Evolutionary conservation across 37 sponge, comb jelly and placozoan genomes (phyloP), one percentile per base, ranked within the genome.

Genomic region (Oscarella lobularis): DNA sequence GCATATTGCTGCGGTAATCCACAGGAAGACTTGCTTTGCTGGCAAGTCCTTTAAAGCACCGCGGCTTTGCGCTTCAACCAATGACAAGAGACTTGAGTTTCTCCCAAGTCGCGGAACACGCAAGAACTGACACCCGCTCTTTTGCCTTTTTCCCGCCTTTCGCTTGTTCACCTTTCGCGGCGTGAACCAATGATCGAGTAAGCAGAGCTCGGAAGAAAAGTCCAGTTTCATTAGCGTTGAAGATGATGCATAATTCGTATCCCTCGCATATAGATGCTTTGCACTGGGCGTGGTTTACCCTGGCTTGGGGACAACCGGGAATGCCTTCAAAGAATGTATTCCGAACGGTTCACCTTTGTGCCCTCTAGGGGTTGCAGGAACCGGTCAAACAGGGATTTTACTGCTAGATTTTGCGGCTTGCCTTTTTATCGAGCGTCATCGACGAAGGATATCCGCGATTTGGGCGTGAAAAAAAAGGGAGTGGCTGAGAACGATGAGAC

Each of bases 151-250:
- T 79, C 35, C 80, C 39, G 3, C 73, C 39, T 37, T 68, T 67
- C 6, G 65, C 65, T 31, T 72, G 9, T 2, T 33, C 66, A 30
- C 74, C 74, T 80, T 40, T 40, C 3, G 74, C 81, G n/a, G n/a
- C n/a, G n/a, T n/a, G n/a, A 41, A 41, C 65, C 40, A 80, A n/a
- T 40, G 81, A 80, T 27, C 38, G 3, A 9, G 35, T 75, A 74
- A 67, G 81, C 37, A 80, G 67, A 75, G 81, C 74, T 5, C 81
- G 33, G 70, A 38, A 75, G 66, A 80, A 80, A 30, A 80, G 65
- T 9, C 81, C 81, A 2, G 81, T 80, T 35, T 80, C 74, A 35
- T 80, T 75, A 2, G 75, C 75, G 37, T 80, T 80, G 67, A 73
- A 80, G 20, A 80, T 73, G 37, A 74, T 71, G 31, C 36, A 74